Conservation (phyloP, 2,797 vertebrate genomes). For the Phoebastria nigripes region DNA sequence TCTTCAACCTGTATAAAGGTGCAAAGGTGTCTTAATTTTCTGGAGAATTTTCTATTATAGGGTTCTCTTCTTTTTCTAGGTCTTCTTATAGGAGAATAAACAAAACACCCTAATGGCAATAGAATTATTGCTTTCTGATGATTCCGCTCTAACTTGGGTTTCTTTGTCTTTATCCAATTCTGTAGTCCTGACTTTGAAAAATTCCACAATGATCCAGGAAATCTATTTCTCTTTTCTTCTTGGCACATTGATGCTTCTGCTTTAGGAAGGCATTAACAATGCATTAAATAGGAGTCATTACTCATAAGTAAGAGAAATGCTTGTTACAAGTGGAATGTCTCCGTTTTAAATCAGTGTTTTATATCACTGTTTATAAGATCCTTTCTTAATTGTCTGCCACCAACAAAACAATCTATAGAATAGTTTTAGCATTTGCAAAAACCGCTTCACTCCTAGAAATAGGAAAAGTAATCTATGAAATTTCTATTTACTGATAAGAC, state of each 20-base stretch:
- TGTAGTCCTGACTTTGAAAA: not conserved
- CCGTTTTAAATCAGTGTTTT: not conserved
- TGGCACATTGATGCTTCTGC: not conserved
- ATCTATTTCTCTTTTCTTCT: constrained; percentile 26
- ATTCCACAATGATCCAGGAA: not conserved
- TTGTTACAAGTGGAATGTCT: not conserved
- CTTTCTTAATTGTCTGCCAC: not conserved
- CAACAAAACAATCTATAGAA: not conserved
- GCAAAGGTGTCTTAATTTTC: not conserved
- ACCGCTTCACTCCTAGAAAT: not conserved
- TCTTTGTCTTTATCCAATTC: not conserved
- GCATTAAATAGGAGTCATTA: constrained; percentile 33
- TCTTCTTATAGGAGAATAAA: not conserved
- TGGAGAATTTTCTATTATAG: not conserved
- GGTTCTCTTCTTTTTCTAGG: not conserved
- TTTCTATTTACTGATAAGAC: constrained; percentile 25
- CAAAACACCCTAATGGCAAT: not conserved
- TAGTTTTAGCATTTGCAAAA: not conserved
- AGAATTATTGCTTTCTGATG: not conserved
- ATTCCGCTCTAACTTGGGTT: not conserved
- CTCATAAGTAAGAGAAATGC: not conserved
- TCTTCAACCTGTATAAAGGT: not conserved
- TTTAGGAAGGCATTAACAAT: constrained; percentile 36
- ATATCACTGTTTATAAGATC: not conserved
- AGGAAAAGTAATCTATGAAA: not conserved